Evolutionary conservation across 2,113 vertebrate genomes (phyloP).

Genomic region (Elachura formosa): DNA sequence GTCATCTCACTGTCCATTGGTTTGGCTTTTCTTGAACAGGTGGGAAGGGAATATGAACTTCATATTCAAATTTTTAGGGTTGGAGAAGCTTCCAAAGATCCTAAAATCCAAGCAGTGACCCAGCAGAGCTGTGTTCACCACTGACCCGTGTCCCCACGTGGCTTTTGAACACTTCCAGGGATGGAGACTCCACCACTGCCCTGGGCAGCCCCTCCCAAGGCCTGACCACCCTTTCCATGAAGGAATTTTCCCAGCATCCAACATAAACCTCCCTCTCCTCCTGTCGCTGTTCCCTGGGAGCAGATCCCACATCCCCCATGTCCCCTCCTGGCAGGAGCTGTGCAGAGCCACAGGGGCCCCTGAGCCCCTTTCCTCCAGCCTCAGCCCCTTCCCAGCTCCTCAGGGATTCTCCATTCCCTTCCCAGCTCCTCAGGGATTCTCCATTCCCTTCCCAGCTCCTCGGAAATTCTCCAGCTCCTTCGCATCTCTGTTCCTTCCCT

Average conservation of each 20-base stretch:
- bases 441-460: not conserved
- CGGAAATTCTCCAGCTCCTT: not conserved
- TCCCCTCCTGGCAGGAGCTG: not conserved
- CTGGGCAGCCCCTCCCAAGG: not conserved
- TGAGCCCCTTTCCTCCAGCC: not conserved
- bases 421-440: no score
- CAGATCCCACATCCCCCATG: not conserved
- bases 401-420: not conserved
- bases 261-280: fast-evolving
- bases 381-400: not conserved
- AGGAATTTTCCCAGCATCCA: not conserved
- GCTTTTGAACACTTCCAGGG: not conserved
- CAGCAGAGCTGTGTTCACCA: not conserved
- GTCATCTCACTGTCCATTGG: fast-evolving
- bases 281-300: not conserved
- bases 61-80: fast-evolving
- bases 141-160: fast-evolving
- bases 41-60: not conserved
- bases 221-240: fast-evolving
- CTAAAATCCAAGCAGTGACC: not conserved
- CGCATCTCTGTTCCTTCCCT: not conserved
- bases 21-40: not conserved
- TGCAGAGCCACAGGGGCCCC: not conserved
- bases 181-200: not conserved
- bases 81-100: not conserved